Percentiles rank a stretch among this genome's conserved stretches.
Conservation (phyloP, 2,888 invertebrate genomes). For the Xylocampa areola region DNA sequence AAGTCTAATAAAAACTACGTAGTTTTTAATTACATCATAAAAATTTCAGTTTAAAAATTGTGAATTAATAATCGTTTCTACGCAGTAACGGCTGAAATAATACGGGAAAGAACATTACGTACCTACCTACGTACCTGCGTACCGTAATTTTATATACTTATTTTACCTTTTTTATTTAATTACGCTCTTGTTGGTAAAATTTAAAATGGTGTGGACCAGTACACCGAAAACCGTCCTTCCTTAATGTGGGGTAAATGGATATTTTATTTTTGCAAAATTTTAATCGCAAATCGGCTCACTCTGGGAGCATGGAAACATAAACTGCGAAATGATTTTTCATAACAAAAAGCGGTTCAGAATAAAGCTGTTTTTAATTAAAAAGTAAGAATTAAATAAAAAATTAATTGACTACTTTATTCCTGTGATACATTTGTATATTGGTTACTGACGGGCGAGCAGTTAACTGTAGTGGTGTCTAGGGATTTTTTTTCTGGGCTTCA, state of each 20-base stretch:
- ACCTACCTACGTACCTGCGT: constrained; percentile 14
- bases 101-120: constrained; percentile 15
- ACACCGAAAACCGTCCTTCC: constrained; percentile 45
- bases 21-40: constrained; percentile 21
- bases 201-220: constrained; percentile 45
- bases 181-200: constrained; percentile 45
- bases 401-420: constrained; percentile 39
- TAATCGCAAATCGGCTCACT: constrained; percentile 45
- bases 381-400: constrained; percentile 45
- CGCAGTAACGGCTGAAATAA: constrained; percentile 21
- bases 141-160: constrained; percentile 51
- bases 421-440: constrained; percentile 18
- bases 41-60: constrained; percentile 20
- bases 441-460: too few relatives aligned
- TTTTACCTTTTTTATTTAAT: constrained; percentile 57
- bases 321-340: constrained; percentile 46
- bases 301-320: constrained; percentile 35
- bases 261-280: constrained; percentile 52
- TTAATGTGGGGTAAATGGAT: constrained; percentile 46
- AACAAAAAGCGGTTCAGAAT: constrained; percentile 24
- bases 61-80: constrained; percentile 41
- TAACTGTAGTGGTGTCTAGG: too few relatives aligned
- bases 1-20: constrained; percentile 3
- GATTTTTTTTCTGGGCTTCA: too few relatives aligned
- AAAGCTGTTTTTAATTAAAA: constrained; percentile 23